Evolutionary conservation across 2,113 vertebrate species (phyloP), one percentile per base, ranked within the genome.

Genomic region (Siphamia tubifer): DNA sequence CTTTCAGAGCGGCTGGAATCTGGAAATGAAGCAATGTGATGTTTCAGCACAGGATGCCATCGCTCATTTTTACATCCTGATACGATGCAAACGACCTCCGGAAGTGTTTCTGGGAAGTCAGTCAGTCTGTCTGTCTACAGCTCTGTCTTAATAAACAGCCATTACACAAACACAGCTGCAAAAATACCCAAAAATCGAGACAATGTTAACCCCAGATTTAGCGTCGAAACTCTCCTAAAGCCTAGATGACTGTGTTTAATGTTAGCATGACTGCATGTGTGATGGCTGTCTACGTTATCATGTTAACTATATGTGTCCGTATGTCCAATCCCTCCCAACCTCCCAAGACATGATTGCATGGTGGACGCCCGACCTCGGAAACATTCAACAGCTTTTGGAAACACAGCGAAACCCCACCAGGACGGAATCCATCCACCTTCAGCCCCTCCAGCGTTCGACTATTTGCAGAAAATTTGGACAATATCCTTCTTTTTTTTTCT

Each of bases 41-140:
- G 2, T 40, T 55, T 16, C 3, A 23, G 0, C 0, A 1, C 6
- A 3, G 47, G 17, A 53, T 43, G 11, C 2, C 1, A 2, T 17
- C 9, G 1, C 15, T 3, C 7, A 6, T 10, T 39, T 34, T 71
- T 1, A 43, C 23, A 15, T 49, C 28, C 25, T 19, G 65, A 61
- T 34, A 38, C 0, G 23, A 13, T 2, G 5, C 20, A 62, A 35
- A 39, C 1, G 6, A 52, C 71, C 52, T 25, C 11, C 27, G 27
- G 1, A 20, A 2, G 11, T 16, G 31, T 35, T 30, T 23, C 4
- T 36, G 12, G 5, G 56, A 3, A 48, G 8, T 64, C 49, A 15
- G 49, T 66, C 51, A 20, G 69, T 65, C 43, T 19, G 52, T 44
- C 24, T 56, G 60, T 75, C 77, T 83, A 71, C 0, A 71, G 68